Evolutionary conservation across 1,140 invertebrate genomes (phyloP), one percentile per base, ranked within the genome.

Genomic region (Drosophila lini): DNA sequence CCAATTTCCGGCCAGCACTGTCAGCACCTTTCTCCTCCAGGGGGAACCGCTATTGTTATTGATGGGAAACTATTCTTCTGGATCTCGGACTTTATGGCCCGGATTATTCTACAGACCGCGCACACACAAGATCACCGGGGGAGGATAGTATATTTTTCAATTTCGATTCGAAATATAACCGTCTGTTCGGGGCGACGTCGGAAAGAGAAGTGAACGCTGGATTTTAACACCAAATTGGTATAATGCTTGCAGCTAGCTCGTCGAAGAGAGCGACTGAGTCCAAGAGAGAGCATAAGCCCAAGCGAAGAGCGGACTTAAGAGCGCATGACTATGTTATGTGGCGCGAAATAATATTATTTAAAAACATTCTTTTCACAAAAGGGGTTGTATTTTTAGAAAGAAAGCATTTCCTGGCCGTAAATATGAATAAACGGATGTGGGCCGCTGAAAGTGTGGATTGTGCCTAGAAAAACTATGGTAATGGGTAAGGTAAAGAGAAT

Each of bases 21-120:
- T 88, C 83, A 88, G 83, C 83, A 88, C 83, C 82, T 89, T 80
- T 71, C 53, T 31, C 19, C 16, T 1, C 19, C n/a, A 3, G 25
- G 11, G 34, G 40, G n/a, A 48, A 40, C 70, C 50, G 61, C 7
- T 62, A 63, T 63, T 60, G 52, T 57, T 60, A 62, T 62, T 64
- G 44, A 45, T 77, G 64, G 44, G 38, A 15, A 65, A 50, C 47
- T 55, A 56, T 69, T 64, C 62, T 50, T 60, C 45, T 25, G 31
- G 25, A 48, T 38, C 25, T 47, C 52, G 13, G 45, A 28, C 25
- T 73, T 65, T 58, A 45, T 76, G 60, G 50, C 31, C 60, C 71
- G 45, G 64, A 75, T 60, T 25, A 50, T 60, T 63, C 45, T 38
- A 38, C 25, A 15, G 10, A 38, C n/a, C 44, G 40, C 40, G n/a